Percentiles rank a stretch among this genome's conserved stretches.
Evolutionary conservation across 2,888 invertebrate genomes (phyloP).

Genomic region (Lasioglossum lativentre): DNA sequence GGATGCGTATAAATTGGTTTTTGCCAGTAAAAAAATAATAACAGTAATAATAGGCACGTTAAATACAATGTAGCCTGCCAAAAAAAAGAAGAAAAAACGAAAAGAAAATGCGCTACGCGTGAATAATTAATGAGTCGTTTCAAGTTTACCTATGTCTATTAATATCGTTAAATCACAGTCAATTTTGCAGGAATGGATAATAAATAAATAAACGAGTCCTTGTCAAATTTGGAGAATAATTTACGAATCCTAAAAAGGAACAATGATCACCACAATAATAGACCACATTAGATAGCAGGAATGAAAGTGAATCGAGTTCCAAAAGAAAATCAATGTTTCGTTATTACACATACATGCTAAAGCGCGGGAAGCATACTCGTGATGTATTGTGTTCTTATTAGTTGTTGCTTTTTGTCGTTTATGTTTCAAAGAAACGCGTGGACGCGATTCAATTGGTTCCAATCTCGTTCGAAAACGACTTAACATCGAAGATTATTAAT

Average conservation of each 20-base stretch:
- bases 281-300: constrained; percentile 39
- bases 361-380: constrained; percentile 23
- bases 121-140: constrained; percentile 59
- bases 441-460: constrained; percentile 30
- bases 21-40: constrained; percentile 38
- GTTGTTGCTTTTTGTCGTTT: background rate
- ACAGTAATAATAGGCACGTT: constrained; percentile 53
- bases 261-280: constrained; percentile 34
- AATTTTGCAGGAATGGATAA: constrained; percentile 78
- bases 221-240: constrained; percentile 51
- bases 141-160: constrained; percentile 67
- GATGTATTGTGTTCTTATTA: constrained; percentile 18
- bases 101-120: constrained; percentile 40
- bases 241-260: constrained; percentile 40
- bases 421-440: constrained; percentile 25
- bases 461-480: constrained; percentile 34
- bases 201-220: constrained; percentile 61
- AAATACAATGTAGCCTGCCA: constrained; percentile 52
- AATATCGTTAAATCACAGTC: constrained; percentile 81
- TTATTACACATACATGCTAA: constrained; percentile 38
- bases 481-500: constrained; percentile 38
- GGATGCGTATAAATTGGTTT: constrained; percentile 46
- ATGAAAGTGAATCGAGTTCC: constrained; percentile 50
- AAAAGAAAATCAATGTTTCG: constrained; percentile 28
- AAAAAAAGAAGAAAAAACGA: background rate